Evolutionary conservation across 2,888 invertebrate species (phyloP), one percentile per base, ranked within the genome.

Genomic region (Drosophila neonasuta): DNA sequence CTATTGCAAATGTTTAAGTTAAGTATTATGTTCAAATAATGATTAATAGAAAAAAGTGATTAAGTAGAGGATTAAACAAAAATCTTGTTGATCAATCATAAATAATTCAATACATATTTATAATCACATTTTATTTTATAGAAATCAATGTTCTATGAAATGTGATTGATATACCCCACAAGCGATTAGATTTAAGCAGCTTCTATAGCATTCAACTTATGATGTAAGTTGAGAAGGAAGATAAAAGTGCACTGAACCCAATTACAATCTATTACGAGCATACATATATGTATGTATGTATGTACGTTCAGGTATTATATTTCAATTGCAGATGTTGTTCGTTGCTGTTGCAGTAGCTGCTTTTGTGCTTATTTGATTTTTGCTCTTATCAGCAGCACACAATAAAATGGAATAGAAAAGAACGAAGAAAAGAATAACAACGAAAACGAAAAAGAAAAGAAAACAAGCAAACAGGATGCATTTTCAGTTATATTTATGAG

Each of bases 401-500:
- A 55, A 13, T 45, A 3, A 46, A 46, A 46, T 56, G 29, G 7
- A 64, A 49, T 34, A 42, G 24, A 45, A 29, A 34, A 7, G 30
- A 17, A 15, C 0, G 15, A 6, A 24, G 7, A 64, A 49, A 29
- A 42, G 15, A 45, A 41, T 34, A 34, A 34, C 3, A 45, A 30
- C 24, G 24, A 24, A 24, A 24, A 17, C 3, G 17, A 17, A 17
- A 17, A 42, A 36, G 9, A 10, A 54, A 15, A 3, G 50, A 34
- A 45, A 11, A 34, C 24, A 52, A 49, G 45, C 48, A 57, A 71
- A 59, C 63, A 74, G 63, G 58, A 69, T 69, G 63, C 74, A 63
- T 63, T 63, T 68, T 42, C 48, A 50, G 36, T 57, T 68, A 48
- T 54, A 57, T 62, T 51, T 48, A 51, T 46, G 44, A 69, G 58